Conservation (phyloP, 2,113 vertebrate genomes). For the Paradoxurus hermaphroditus region DNA sequence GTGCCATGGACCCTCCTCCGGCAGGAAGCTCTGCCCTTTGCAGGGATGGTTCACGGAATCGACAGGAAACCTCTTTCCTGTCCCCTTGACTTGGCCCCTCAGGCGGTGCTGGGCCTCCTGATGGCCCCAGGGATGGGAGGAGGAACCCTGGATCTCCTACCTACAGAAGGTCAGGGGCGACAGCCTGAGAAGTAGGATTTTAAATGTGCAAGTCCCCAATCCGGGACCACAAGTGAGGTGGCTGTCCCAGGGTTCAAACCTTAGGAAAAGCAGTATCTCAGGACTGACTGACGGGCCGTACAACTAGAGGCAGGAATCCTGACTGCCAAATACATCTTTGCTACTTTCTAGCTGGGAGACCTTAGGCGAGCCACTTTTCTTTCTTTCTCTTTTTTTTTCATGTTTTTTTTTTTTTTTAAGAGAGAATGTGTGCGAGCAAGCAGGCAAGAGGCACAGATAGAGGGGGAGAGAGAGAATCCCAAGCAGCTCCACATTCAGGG, state of each 20-base stretch:
- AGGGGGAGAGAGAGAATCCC: too few relatives aligned
- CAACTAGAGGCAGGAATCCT: background rate
- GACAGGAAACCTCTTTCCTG: background rate
- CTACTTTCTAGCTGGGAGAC: background rate
- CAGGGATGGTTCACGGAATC: background rate
- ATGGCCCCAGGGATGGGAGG: background rate
- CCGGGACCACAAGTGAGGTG: background rate
- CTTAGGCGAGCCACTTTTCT: background rate
- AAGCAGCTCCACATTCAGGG: too few relatives aligned
- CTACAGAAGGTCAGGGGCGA: background rate
- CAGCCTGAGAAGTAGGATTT: background rate
- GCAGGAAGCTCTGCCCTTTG: background rate
- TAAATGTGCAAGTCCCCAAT: background rate
- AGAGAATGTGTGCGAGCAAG: too few relatives aligned
- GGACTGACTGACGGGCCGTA: background rate
- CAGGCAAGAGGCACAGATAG: too few relatives aligned
- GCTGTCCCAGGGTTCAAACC: background rate
- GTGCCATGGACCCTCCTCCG: background rate
- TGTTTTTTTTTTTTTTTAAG: too few relatives aligned
- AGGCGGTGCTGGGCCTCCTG: background rate
- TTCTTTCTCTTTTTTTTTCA: too few relatives aligned
- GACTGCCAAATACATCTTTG: background rate
- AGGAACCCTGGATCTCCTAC: background rate
- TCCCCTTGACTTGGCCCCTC: background rate
- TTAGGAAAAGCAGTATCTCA: background rate